Conservation (phyloP, 2,797 vertebrate species). For the Sitta carolinensis region DNA sequence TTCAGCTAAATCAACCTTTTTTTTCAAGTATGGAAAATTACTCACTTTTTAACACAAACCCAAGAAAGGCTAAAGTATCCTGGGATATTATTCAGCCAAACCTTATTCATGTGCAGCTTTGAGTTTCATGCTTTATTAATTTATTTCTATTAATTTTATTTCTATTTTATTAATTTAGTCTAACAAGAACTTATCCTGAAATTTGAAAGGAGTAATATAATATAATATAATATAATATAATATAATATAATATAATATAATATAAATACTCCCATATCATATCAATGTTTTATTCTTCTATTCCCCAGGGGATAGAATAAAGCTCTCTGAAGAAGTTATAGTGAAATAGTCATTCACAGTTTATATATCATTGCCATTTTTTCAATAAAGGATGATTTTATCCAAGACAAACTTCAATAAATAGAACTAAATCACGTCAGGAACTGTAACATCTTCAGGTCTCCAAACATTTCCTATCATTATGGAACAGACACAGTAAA, state of each 20-base stretch:
- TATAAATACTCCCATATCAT: too few relatives aligned
- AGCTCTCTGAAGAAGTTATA: background rate
- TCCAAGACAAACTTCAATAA: background rate
- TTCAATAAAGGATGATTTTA: background rate
- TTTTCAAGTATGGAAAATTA: background rate
- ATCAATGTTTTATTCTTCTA: background rate
- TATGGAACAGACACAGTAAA: background rate
- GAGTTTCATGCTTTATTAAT: background rate
- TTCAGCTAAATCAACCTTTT: background rate
- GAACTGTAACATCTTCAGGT: background rate
- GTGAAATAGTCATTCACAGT: background rate
- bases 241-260: background rate
- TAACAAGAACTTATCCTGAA: background rate
- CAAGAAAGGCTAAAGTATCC: background rate
- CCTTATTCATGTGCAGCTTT: background rate
- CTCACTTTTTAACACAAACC: background rate
- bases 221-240: accelerated
- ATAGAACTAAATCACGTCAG: background rate
- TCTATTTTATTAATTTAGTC: too few relatives aligned
- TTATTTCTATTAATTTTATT: background rate
- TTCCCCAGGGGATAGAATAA: background rate
- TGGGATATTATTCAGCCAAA: background rate
- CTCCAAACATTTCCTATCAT: background rate
- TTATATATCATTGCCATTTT: background rate
- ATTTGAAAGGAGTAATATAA: background rate